Percentiles rank a stretch among this genome's conserved stretches.
These are phyloP conservation scores for Aethina tumida DNA, from an alignment of 1,140 invertebrate genomes.

Conservation along the genomic window DNA sequence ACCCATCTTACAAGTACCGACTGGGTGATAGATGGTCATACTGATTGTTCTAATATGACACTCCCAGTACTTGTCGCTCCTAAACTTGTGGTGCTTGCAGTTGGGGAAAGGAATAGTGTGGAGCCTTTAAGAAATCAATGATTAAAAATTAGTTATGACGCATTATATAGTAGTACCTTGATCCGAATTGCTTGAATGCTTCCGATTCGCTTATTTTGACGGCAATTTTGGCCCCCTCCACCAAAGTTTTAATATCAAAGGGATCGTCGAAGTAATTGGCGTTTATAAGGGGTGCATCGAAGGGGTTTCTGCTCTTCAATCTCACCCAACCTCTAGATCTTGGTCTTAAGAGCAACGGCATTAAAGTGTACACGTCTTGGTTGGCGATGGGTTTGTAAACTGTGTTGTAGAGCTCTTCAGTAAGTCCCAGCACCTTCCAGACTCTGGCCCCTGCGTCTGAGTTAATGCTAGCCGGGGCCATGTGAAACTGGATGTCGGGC, in stretches of 20 bases:
- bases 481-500: slow-evolving; percentile 80
- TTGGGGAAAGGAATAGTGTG: slow-evolving; percentile 65
- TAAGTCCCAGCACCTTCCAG: slow-evolving; percentile 68
- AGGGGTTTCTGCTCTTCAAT: slow-evolving; percentile 68
- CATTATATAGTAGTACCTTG: too few species aligned
- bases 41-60: slow-evolving; percentile 75
- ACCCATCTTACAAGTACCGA: slow-evolving; percentile 79
- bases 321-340: slow-evolving; percentile 68
- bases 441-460: slow-evolving; percentile 67
- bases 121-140: too few species aligned
- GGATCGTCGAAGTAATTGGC: slow-evolving; percentile 80
- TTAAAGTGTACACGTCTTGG: slow-evolving; percentile 69
- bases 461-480: slow-evolving; percentile 75
- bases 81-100: slow-evolving; percentile 63
- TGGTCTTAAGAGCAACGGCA: slow-evolving; percentile 71
- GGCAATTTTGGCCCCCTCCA: slow-evolving; percentile 70
- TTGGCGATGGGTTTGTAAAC: slow-evolving; percentile 61
- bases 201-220: slow-evolving; percentile 58
- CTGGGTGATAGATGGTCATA: slow-evolving; percentile 80
- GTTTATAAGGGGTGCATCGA: slow-evolving; percentile 74
- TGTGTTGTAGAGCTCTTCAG: slow-evolving; percentile 67
- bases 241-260: slow-evolving; percentile 61
- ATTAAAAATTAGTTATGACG: too few species aligned
- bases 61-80: slow-evolving; percentile 71
- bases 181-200: slow-evolving; percentile 72